Percentiles rank a stretch among this genome's conserved stretches.
Evolutionary conservation across 2,797 vertebrate genomes (phyloP).

Genomic region (Oreochromis mossambicus): DNA sequence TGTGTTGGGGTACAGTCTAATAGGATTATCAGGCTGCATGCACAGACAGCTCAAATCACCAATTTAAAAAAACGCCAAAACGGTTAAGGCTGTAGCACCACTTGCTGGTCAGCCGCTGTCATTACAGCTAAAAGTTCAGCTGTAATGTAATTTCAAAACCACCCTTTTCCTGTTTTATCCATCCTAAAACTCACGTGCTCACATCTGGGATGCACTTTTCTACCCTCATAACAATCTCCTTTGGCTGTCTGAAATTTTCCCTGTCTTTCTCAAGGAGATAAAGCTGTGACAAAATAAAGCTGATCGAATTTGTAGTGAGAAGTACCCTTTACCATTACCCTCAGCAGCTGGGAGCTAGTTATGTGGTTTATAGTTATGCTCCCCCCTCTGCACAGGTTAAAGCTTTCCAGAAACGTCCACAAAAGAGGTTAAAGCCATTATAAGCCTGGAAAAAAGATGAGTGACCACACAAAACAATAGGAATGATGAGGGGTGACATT

Average conservation of each 20-base stretch:
- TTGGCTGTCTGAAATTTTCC: not conserved
- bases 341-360: not conserved
- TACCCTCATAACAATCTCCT: not conserved
- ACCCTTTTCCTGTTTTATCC: not conserved
- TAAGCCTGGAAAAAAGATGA: not conserved
- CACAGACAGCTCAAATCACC: not conserved
- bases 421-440: not conserved
- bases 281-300: not conserved
- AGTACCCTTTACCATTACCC: not conserved
- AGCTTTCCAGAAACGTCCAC: not conserved
- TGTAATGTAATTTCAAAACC: not conserved
- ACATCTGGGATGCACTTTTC: not conserved
- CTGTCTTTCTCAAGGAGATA: not conserved
- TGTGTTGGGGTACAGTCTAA: not conserved
- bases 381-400: not conserved
- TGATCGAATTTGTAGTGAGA: not conserved
- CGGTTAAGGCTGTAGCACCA: conserved; percentile 36
- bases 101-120: conserved; percentile 32
- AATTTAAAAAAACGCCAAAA: not conserved
- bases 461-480: not conserved
- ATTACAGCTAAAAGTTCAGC: conserved; percentile 42
- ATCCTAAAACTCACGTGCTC: not conserved
- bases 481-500: not conserved
- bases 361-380: not conserved
- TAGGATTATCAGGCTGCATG: not conserved